Evolutionary conservation across 2,113 vertebrate species (phyloP).

Genomic region (Marcusenius ussheri): DNA sequence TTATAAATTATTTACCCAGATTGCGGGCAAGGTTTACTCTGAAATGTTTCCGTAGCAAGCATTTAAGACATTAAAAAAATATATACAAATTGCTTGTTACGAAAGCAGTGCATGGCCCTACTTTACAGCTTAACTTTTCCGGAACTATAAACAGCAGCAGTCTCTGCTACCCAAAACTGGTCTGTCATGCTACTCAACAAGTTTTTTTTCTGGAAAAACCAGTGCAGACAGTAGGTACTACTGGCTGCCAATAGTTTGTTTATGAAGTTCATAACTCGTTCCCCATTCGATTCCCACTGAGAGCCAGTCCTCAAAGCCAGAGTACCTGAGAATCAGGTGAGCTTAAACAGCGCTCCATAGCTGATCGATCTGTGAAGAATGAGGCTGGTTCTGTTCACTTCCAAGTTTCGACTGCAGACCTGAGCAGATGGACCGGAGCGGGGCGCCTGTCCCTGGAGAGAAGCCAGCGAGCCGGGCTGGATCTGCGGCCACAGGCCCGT

Average conservation of each 20-base stretch:
- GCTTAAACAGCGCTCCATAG: not conserved
- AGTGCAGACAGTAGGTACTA: not conserved
- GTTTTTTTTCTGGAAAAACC: not conserved
- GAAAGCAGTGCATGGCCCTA: not conserved
- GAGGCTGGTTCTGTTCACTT: not conserved
- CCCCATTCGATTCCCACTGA: not conserved
- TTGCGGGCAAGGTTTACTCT: too few species aligned
- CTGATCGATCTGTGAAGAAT: not conserved
- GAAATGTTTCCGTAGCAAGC: not conserved
- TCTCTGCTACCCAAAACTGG: not conserved
- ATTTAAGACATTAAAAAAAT: not conserved
- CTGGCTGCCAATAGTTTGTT: not conserved
- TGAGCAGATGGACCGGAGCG: not conserved
- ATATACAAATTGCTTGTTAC: not conserved
- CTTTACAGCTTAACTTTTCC: not conserved
- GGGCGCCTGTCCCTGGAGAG: not conserved
- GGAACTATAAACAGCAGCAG: not conserved
- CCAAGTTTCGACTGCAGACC: not conserved
- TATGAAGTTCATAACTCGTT: not conserved
- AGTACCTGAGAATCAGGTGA: not conserved
- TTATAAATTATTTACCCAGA: not conserved
- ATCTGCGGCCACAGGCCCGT: not conserved
- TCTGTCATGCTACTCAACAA: not conserved
- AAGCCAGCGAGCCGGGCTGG: not conserved
- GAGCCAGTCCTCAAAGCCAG: not conserved